Base-by-base conservation (phyloP, 2,797 vertebrate genomes). In the Selene dorsalis region DNA sequence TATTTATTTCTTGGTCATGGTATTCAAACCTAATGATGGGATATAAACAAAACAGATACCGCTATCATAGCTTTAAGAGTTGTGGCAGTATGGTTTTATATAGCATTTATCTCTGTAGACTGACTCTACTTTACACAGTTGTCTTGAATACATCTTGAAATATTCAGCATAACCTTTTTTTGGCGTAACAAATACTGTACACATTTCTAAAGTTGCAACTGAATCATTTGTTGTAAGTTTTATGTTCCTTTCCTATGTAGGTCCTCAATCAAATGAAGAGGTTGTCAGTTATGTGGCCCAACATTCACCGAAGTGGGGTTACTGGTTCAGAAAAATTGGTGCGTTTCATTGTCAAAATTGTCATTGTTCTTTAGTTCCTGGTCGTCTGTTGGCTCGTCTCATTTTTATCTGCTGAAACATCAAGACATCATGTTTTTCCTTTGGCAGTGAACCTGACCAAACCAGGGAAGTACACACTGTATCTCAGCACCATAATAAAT, bases 301-400 rank as follows among this genome's bases (percentile, higher is more conserved):
- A 18, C 93, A 96, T 91, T 89, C 94, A 75, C 24, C 90, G 59
- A 96, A 95, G 77, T 96, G 92, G 95, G 92, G 92, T 0, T 97
- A 95, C 89, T 96, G 96, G 96, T 98, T 99, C 94, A 97, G 95
- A 90, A 94, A 94, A 92, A 96, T 96, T 92, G 96, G 97, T 99
- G 92, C 83, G 82, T 65, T 83, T 73, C 14, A 48, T 39, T 79
- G 45, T 18, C 7, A 35, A 35, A 55, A 39, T 18, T 43, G 0
- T 57, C 4, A 9, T 63, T 16, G 12, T 12, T 62, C 32, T 35
- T 35, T 8, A 8, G 32, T 60, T 35, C 9, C 26, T 32, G 2
- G 8, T 13, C 14, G 24, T 3, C 11, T 20, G 22, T n/a, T 56
- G 7, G 30, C 39, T 79, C 3, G 4, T 10, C 20, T 8, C 10